Evolutionary conservation across 2,888 invertebrate genomes (phyloP).

Genomic region (Morpho achilles): DNA sequence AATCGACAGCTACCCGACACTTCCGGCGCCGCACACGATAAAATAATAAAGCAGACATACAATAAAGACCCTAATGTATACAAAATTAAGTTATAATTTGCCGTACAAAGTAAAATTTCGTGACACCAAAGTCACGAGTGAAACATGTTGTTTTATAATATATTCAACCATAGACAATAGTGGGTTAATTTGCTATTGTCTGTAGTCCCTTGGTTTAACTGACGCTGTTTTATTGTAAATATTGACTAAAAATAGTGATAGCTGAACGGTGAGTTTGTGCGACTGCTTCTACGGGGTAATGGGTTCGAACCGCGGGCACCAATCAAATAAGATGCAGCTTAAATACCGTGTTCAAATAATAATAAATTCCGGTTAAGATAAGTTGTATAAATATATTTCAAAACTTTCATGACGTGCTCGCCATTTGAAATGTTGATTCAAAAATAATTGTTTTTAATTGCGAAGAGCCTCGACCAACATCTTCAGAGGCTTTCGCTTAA

Average conservation of each 20-base stretch:
- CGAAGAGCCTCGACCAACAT: too few species aligned
- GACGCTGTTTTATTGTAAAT: not conserved
- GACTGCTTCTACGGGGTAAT: too few species aligned
- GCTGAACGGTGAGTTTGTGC: too few species aligned
- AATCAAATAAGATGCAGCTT: too few species aligned
- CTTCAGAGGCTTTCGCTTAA: too few species aligned
- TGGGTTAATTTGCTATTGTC: constrained; percentile 11
- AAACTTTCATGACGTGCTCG: too few species aligned
- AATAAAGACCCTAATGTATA: not conserved
- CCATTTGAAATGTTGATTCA: too few species aligned
- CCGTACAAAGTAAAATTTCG: constrained; percentile 5
- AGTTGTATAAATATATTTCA: too few species aligned
- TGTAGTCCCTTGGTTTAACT: not conserved
- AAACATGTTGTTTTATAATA: constrained; percentile 1
- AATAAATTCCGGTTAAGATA: too few species aligned
- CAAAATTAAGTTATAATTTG: not conserved
- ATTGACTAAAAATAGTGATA: not conserved
- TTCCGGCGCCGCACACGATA: constrained; percentile 18
- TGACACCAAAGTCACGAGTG: constrained; percentile 15
- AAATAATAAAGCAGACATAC: not conserved
- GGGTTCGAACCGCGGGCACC: too few species aligned
- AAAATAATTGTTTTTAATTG: too few species aligned
- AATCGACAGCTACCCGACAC: constrained; percentile 6
- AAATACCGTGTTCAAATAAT: too few species aligned
- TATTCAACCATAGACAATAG: constrained; percentile 16